A percentile compares a stretch with the other conserved stretches of the same genome.
Evolutionary conservation across 2,888 invertebrate genomes (phyloP).

Genomic region (Malthinus seriepunctatus): DNA sequence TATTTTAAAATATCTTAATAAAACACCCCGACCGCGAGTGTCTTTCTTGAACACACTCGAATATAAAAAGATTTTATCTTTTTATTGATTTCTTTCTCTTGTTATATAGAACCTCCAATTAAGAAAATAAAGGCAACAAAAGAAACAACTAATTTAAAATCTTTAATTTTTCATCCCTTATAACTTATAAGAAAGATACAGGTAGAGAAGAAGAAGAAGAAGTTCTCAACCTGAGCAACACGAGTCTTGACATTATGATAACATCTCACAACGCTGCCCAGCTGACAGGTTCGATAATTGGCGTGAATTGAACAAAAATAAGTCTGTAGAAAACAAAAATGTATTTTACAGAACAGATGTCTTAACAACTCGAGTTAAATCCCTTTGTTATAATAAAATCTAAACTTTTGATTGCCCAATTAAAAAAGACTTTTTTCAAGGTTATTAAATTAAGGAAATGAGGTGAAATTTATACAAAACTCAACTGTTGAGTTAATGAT

Average conservation of each 20-base stretch:
- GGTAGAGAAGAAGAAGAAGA: slow-evolving; percentile 15
- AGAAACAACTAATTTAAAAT: slow-evolving; percentile 20
- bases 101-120: slow-evolving; percentile 22
- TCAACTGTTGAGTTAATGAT: too few relatives aligned
- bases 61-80: too few relatives aligned
- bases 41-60: too few relatives aligned
- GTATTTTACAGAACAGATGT: slow-evolving; percentile 31
- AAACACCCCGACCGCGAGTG: too few relatives aligned
- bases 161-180: slow-evolving; percentile 18
- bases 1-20: too few relatives aligned
- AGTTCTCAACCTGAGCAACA: slow-evolving; percentile 18
- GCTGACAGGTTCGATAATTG: slow-evolving; percentile 48
- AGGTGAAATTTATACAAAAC: too few relatives aligned
- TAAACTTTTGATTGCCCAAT: slow-evolving; percentile 14
- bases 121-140: slow-evolving; percentile 17
- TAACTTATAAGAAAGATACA: slow-evolving; percentile 1
- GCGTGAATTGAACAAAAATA: slow-evolving; percentile 43
- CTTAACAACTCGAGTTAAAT: slow-evolving; percentile 28
- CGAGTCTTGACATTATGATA: slow-evolving; percentile 31
- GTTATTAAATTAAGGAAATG: slow-evolving; percentile 11
- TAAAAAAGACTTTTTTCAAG: slow-evolving; percentile 16
- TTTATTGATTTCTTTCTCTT: not conserved
- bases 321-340: slow-evolving; percentile 37
- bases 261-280: slow-evolving; percentile 38
- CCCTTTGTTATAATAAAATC: slow-evolving; percentile 21